Conservation (phyloP, 2,797 vertebrate species). For the Silurus lanzhouensis region DNA sequence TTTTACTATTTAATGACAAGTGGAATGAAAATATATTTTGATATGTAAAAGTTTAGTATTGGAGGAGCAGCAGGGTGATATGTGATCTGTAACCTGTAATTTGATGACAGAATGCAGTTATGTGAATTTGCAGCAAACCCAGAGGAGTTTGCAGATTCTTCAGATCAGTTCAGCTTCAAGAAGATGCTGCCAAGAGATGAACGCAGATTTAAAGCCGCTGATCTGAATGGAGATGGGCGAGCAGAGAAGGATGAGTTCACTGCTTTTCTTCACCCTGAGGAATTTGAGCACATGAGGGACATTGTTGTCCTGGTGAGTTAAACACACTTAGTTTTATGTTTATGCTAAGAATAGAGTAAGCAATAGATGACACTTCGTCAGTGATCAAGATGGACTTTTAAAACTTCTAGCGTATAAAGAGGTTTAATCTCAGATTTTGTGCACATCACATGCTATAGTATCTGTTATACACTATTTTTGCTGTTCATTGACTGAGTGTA, state of each 20-base stretch:
- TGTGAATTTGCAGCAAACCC: conserved; percentile 80
- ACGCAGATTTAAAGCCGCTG: conserved; percentile 87
- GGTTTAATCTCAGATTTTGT: background rate
- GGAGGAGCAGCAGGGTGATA: background rate
- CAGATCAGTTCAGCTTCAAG: conserved; percentile 92
- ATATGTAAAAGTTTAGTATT: background rate
- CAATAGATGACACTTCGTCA: background rate
- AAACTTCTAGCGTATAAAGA: too few species aligned
- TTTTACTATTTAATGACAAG: background rate
- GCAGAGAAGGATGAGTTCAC: conserved; percentile 94
- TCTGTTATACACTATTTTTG: background rate
- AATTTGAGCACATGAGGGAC: conserved; percentile 97
- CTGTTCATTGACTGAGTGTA: background rate
- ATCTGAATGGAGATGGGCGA: conserved; percentile 81
- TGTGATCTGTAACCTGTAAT: background rate
- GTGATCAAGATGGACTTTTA: background rate
- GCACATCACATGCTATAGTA: background rate
- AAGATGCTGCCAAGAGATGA: conserved; percentile 98
- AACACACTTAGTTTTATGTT: background rate
- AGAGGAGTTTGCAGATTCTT: conserved; percentile 87
- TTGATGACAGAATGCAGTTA: background rate
- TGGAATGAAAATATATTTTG: background rate
- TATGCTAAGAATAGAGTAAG: background rate
- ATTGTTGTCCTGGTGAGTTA: conserved; percentile 89
- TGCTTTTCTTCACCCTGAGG: conserved; percentile 93